Base-by-base conservation (phyloP, 2,888 invertebrate species). In the Venusia cambrica region DNA sequence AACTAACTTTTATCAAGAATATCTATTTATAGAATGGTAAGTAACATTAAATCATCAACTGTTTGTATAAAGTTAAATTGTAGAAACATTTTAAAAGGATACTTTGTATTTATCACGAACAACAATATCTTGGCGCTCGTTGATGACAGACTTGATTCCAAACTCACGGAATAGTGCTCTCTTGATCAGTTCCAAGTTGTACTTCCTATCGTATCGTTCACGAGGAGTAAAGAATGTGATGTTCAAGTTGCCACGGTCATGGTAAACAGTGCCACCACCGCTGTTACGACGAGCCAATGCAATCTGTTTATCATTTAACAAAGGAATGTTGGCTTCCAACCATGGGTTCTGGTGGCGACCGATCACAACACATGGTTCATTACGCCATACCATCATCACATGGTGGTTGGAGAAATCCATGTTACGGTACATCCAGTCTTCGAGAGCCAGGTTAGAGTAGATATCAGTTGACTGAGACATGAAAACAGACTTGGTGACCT, bases 291-390 rank as follows among this genome's bases (percentile, higher is more conserved):
- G 90, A 0, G 95, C 98, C 40, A 98, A 61, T 5, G 90, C 87
- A 35, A 98, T 92, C 6, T 92, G 92, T 19, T 89, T 87, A 26
- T 91, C 90, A 42, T 88, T 68, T 26, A 95, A 73, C 19, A 89
- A 88, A 1, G 91, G 88, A 1, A 96, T 81, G 73, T 98, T 94
- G 1, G 95, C 93, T 74, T 99, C 99, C 14, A 92, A 73, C 94
- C 98, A 99, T 0, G 98, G 97, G 78, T 99, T 99, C 76, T 99
- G 99, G 76, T 98, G 96, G 36, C 96, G 91, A 3, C 99, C 99
- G 68, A 99, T 92, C 2, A 99, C 98, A 31, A 99, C 95, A 68
- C 97, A 94, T 0, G 98, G 98, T 51, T 93, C 90, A 74, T 98
- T 99, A 31, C 93, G 91, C 97, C 98, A 99, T 35, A 99, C 84